phyloP scores from a whole-genome alignment of 2,113 vertebrate species.

The Barbus barbus region DNA sequence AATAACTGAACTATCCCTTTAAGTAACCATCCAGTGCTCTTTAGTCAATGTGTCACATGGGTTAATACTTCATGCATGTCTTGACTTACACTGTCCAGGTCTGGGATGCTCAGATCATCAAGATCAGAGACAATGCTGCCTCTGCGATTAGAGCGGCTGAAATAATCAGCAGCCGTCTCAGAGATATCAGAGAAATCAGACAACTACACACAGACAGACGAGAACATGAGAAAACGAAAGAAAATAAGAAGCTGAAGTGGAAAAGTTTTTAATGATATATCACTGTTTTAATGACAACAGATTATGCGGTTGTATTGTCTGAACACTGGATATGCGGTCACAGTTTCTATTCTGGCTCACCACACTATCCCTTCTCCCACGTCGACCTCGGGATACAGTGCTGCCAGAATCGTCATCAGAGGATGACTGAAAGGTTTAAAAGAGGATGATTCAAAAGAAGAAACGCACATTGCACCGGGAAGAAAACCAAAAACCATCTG shows the following conservation, averaged over 20 bases:
- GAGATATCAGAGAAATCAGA: constrained; percentile 86
- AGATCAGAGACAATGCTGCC: constrained; percentile 91
- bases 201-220: constrained; percentile 67
- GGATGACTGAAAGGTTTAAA: constrained; percentile 72
- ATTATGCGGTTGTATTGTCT: not conserved
- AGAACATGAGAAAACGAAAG: constrained; percentile 26
- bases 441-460: constrained; percentile 29
- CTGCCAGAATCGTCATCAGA: constrained; percentile 80
- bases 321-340: constrained; percentile 10
- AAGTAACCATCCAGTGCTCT: not conserved
- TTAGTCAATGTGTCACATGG: not conserved
- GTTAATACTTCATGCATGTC: constrained; percentile 26
- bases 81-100: constrained; percentile 86
- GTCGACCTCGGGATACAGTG: constrained; percentile 78
- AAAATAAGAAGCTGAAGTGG: constrained; percentile 19
- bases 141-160: constrained; percentile 88
- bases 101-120: constrained; percentile 84
- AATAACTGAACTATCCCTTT: not conserved
- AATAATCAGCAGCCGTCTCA: constrained; percentile 94
- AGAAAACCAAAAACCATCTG: not conserved
- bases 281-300: not conserved
- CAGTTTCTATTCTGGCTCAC: constrained; percentile 73
- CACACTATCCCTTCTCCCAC: constrained; percentile 80
- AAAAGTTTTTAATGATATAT: not conserved
- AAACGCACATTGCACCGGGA: not conserved